Percentiles rank a stretch among this genome's conserved stretches.
Conservation (phyloP, 2,888 invertebrate species). For the Ophion ventricosus region DNA sequence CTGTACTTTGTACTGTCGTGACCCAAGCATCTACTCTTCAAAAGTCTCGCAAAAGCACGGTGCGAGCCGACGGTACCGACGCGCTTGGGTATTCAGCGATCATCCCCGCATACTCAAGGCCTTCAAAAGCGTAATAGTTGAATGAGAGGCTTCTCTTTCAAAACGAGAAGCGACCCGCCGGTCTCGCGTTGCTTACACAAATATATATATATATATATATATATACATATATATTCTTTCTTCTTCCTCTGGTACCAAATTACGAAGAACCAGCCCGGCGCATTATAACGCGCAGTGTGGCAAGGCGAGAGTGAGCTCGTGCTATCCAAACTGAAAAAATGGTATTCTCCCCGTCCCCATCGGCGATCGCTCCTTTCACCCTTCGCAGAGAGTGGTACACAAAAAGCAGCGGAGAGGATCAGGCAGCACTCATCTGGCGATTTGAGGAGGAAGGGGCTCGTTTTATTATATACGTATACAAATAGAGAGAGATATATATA, state of each 20-base stretch:
- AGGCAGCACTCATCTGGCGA: conserved; percentile 43
- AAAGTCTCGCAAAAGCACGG: conserved; percentile 55
- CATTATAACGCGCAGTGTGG: conserved; percentile 52
- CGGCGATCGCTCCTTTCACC: conserved; percentile 27
- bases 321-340: conserved; percentile 46
- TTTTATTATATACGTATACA: conserved; percentile 8
- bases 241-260: conserved; percentile 44
- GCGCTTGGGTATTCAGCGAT: conserved; percentile 61
- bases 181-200: conserved; percentile 47
- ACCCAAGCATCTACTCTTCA: conserved; percentile 52
- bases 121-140: conserved; percentile 59
- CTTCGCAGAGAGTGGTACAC: conserved; percentile 47
- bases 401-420: conserved; percentile 38
- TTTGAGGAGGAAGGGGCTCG: conserved; percentile 29
- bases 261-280: conserved; percentile 54
- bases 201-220: conserved; percentile 1
- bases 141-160: conserved; percentile 63
- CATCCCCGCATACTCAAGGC: conserved; percentile 53
- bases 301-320: conserved; percentile 56
- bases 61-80: conserved; percentile 45
- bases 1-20: conserved; percentile 60
- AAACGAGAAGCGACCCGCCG: conserved; percentile 61
- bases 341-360: conserved; percentile 31
- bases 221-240: conserved; percentile 11
- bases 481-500: background rate